Percentiles rank a stretch among this genome's conserved stretches.
Evolutionary conservation across 2,888 invertebrate species (phyloP).

Genomic region (Eulithis testata): DNA sequence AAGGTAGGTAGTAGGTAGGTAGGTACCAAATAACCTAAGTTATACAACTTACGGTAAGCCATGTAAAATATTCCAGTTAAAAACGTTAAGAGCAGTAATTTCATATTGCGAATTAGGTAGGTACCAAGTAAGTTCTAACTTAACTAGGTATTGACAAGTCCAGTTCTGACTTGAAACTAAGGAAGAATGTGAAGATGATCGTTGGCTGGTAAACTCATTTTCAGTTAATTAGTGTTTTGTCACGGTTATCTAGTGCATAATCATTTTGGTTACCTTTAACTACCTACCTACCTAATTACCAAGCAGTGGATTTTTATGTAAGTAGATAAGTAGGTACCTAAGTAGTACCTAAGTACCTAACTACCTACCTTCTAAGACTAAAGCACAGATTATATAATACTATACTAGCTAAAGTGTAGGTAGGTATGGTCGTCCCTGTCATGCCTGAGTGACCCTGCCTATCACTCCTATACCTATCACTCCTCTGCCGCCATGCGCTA

Average conservation of each 20-base stretch:
- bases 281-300: too few species aligned
- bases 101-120: conserved; percentile 2
- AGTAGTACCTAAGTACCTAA: too few species aligned
- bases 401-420: too few species aligned
- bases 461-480: too few species aligned
- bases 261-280: neutral
- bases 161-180: neutral
- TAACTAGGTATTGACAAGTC: neutral
- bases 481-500: too few species aligned
- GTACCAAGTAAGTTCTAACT: neutral
- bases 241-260: neutral
- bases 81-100: neutral
- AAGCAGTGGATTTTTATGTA: too few species aligned
- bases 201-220: neutral
- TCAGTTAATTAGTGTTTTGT: neutral
- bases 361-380: too few species aligned
- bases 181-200: neutral
- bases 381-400: too few species aligned
- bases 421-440: too few species aligned
- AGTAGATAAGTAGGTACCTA: too few species aligned
- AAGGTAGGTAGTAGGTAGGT: neutral
- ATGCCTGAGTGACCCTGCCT: too few species aligned
- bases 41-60: conserved; percentile 9
- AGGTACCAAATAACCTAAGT: neutral
- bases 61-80: conserved; percentile 1